Evolutionary conservation across 2,113 vertebrate genomes (phyloP).

Genomic region (Oncorhynchus tshawytscha): DNA sequence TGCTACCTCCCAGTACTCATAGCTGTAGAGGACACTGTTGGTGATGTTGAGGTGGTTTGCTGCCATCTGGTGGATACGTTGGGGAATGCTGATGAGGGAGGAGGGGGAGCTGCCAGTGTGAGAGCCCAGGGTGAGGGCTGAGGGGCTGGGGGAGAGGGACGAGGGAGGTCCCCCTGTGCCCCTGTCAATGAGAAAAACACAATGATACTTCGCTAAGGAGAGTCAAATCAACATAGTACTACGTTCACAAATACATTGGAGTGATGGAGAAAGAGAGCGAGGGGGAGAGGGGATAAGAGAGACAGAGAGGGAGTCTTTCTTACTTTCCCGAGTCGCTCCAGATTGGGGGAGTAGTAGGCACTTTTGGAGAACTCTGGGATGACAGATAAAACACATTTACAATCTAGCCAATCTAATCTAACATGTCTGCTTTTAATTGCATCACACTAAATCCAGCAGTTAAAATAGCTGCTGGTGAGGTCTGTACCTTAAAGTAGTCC

Average conservation of each 20-base stretch:
- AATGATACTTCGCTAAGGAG: neutral
- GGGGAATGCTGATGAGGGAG: conserved; percentile 91
- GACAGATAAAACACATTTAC: conserved; percentile 10
- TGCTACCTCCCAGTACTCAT: conserved; percentile 98
- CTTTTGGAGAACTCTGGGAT: conserved; percentile 88
- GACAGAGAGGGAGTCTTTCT: conserved; percentile 41
- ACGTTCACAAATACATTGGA: too few relatives aligned
- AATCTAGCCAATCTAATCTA: neutral
- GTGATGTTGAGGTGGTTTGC: conserved; percentile 98
- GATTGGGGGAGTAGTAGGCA: conserved; percentile 76
- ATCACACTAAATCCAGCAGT: too few relatives aligned
- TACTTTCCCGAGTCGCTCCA: conserved; percentile 90
- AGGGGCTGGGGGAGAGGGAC: conserved; percentile 81
- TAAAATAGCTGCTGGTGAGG: too few relatives aligned
- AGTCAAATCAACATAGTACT: neutral
- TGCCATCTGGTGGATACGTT: conserved; percentile 99
- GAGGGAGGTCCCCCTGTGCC: conserved; percentile 71
- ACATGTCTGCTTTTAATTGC: too few relatives aligned
- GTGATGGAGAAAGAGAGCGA: too few relatives aligned
- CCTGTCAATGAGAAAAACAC: conserved; percentile 65
- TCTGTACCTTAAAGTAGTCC: conserved; percentile 93
- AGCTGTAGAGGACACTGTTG: conserved; percentile 97
- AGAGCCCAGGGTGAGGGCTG: conserved; percentile 72
- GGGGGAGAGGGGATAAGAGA: neutral
- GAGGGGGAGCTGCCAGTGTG: conserved; percentile 64